A percentile compares a stretch with the other conserved stretches of the same genome.
phyloP scores from a whole-genome alignment of 2,113 vertebrate genomes.

The Junco hyemalis region DNA sequence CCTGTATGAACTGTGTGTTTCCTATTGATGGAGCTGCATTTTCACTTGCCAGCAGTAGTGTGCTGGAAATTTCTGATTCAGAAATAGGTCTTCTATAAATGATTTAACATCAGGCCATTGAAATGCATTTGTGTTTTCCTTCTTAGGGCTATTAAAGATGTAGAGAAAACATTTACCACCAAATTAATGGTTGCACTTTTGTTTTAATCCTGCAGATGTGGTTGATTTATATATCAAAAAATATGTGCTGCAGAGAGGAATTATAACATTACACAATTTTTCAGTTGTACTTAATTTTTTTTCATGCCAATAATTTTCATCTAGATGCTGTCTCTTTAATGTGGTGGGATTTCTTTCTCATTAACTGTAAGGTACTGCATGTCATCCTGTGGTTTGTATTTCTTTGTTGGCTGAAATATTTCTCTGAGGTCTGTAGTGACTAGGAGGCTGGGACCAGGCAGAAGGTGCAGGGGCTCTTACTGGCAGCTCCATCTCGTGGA shows the following conservation, averaged over 20 bases:
- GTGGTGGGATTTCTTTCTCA: neutral
- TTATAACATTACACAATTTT: conserved; percentile 1
- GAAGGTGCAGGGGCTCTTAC: neutral
- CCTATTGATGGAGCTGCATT: neutral
- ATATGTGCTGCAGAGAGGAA: neutral
- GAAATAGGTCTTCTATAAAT: conserved; percentile 63
- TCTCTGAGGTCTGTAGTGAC: neutral
- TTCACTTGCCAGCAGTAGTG: neutral
- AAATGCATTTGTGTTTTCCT: conserved; percentile 64
- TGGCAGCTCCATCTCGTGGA: fast-evolving
- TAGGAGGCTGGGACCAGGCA: neutral
- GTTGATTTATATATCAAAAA: conserved; percentile 55
- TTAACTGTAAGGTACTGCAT: neutral
- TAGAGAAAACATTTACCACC: conserved; percentile 48
- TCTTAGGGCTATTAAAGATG: conserved; percentile 19
- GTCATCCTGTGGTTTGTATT: neutral
- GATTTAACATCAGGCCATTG: conserved; percentile 54
- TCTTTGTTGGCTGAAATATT: neutral
- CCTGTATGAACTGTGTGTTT: neutral
- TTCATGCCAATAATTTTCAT: neutral
- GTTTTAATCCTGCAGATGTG: conserved; percentile 41
- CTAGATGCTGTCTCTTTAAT: neutral
- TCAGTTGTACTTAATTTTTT: neutral
- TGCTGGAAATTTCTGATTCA: conserved; percentile 43
- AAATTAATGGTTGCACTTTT: conserved; percentile 57